phyloP scores from a whole-genome alignment of 2,797 vertebrate species.

The Danionella dracula region DNA sequence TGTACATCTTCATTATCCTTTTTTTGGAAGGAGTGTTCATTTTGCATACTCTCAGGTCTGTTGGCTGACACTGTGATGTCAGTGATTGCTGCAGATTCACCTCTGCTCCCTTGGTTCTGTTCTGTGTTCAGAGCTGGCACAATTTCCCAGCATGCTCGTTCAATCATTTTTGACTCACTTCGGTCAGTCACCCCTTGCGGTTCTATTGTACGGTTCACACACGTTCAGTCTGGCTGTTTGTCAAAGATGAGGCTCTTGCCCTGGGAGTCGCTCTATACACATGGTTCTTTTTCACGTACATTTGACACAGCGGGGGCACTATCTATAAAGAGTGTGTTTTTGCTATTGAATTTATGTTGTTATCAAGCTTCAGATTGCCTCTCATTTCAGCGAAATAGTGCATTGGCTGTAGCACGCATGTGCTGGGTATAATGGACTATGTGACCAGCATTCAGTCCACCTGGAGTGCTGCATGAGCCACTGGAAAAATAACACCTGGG shows the following conservation, averaged over 20 bases:
- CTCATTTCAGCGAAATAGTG: background rate
- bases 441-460: slow-evolving; percentile 26
- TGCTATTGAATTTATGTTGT: slow-evolving; percentile 8
- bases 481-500: slow-evolving; percentile 19
- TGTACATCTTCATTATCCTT: background rate
- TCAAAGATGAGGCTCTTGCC: slow-evolving; percentile 11
- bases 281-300: slow-evolving; percentile 16
- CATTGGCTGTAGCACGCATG: background rate
- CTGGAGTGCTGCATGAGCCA: slow-evolving; percentile 19
- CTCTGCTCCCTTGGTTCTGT: slow-evolving; percentile 10
- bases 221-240: slow-evolving; percentile 10
- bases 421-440: slow-evolving; percentile 3
- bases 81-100: slow-evolving; percentile 17
- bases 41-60: slow-evolving; percentile 2
- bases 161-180: slow-evolving; percentile 15
- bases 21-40: background rate
- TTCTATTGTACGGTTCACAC: slow-evolving; percentile 20
- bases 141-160: slow-evolving; percentile 31
- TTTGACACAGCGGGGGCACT: background rate
- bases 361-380: slow-evolving; percentile 3
- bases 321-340: slow-evolving; percentile 18
- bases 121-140: slow-evolving; percentile 13
- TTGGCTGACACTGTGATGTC: slow-evolving; percentile 6
- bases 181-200: slow-evolving; percentile 20
- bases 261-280: background rate